Evolutionary conservation across 2,113 vertebrate genomes (phyloP).

Genomic region (Urocitellus parryii): DNA sequence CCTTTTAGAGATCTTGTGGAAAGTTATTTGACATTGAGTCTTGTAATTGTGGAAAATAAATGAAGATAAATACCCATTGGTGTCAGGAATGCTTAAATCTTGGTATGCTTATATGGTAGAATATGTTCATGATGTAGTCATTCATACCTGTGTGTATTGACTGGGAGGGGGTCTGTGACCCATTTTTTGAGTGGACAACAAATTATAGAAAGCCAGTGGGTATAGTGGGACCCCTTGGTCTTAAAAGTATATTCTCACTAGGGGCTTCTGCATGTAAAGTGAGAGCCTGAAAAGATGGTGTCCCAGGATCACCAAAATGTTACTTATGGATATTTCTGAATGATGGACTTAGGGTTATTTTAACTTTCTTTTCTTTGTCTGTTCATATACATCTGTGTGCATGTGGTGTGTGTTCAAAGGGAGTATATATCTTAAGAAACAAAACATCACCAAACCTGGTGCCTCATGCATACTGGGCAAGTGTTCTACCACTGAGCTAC

Average conservation of each 20-base stretch:
- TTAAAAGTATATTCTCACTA: background rate
- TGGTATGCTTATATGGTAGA: background rate
- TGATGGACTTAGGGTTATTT: background rate
- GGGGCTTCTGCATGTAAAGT: background rate
- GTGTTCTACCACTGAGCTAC: no score
- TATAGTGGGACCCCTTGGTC: background rate
- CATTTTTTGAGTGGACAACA: background rate
- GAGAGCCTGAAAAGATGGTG: background rate
- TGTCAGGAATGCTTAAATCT: background rate
- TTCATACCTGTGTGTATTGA: background rate
- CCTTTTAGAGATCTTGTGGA: slow-evolving; percentile 35
- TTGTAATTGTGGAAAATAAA: background rate
- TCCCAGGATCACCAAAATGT: background rate
- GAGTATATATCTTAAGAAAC: background rate
- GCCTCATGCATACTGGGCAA: background rate
- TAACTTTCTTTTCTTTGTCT: background rate
- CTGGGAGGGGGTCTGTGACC: background rate
- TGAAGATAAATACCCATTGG: background rate
- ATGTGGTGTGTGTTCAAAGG: background rate
- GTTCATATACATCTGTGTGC: background rate
- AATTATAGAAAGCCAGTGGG: background rate
- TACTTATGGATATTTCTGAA: background rate
- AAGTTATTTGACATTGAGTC: background rate
- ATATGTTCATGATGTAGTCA: background rate
- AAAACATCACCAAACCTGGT: background rate